Evolutionary conservation across 2,797 vertebrate genomes (phyloP), one percentile per base, ranked within the genome.

Genomic region (Hyperoplus lanceolatus): DNA sequence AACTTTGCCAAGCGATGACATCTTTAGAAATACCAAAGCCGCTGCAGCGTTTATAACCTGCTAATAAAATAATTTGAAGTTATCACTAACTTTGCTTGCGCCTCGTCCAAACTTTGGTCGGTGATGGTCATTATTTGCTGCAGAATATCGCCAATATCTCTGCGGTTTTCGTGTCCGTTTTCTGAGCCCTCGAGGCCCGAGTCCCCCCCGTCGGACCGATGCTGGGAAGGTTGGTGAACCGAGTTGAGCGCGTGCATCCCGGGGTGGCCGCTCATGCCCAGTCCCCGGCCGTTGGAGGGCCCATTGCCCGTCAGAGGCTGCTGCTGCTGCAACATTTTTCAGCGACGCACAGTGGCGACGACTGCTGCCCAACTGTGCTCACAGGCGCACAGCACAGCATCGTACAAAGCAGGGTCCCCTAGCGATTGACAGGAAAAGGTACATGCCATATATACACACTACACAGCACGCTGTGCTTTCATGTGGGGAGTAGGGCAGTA

Each of bases 51-150:
- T 16, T n/a, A 55, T 4, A 70, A 49, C 10, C 9, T 12, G 8
- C 9, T 39, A 43, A 50, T 45, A 51, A 29, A 43, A 63, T n/a
- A 3, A 64, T 53, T 16, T n/a, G 50, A 66, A 84, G 77, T 56
- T 50, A 45, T 29, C 78, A 96, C 97, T 95, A 80, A 98, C 97
- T 97, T 98, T 87, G 96, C 97, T 88, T 98, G 97, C 61, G 97
- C 97, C 92, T 98, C 97, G 91, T 98, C 97, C 95, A 98, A 94
- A 96, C 97, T 98, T 95, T 98, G 97, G 95, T 98, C 97, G 68
- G 97, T 97, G 89, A 98, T 98, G 87, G 97, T 98, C 97, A 98
- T 97, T 84, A 98, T 98, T 90, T 97, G 97, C 89, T 98, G 97
- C 87, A 98, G 91, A 87, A 98, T 97, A 90, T 98, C 97, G 3